These are phyloP conservation scores for Helogale parvula DNA, from an alignment of 2,113 vertebrate genomes.

Conservation along the genomic window DNA sequence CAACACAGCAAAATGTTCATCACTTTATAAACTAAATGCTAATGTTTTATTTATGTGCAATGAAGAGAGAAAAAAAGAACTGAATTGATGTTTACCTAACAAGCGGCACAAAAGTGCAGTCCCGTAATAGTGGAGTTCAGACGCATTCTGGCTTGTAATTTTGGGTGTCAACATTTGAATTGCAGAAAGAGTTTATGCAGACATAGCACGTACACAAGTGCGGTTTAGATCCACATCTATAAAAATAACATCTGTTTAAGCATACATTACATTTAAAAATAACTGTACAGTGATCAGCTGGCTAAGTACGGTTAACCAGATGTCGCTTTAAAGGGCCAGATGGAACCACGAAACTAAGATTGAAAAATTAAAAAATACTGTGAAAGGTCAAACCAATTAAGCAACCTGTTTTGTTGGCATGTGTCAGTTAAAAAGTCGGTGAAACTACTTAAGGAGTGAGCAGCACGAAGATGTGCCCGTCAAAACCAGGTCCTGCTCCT, in stretches of 20 bases:
- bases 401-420: slow-evolving; percentile 97
- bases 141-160: slow-evolving; percentile 91
- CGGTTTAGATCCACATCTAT: slow-evolving; percentile 94
- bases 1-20: slow-evolving; percentile 92
- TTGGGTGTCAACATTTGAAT: slow-evolving; percentile 94
- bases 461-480: slow-evolving; percentile 81
- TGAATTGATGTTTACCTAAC: slow-evolving; percentile 93
- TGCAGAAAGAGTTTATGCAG: slow-evolving; percentile 92
- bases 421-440: slow-evolving; percentile 98
- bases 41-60: slow-evolving; percentile 94
- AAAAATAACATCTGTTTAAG: slow-evolving; percentile 99
- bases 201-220: slow-evolving; percentile 90
- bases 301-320: slow-evolving; percentile 99
- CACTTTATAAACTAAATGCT: slow-evolving; percentile 92
- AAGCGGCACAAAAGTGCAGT: slow-evolving; percentile 89
- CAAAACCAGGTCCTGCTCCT: slow-evolving; percentile 78
- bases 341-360: slow-evolving; percentile 99
- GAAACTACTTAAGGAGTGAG: slow-evolving; percentile 91
- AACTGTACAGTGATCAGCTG: slow-evolving; percentile 99
- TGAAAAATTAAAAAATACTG: slow-evolving; percentile 98
- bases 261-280: slow-evolving; percentile 99
- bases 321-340: slow-evolving; percentile 99
- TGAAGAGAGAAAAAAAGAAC: slow-evolving; percentile 89
- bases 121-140: slow-evolving; percentile 90
- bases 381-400: slow-evolving; percentile 99